Evolutionary conservation across 2,888 invertebrate species (phyloP), one percentile per base, ranked within the genome.

Genomic region (Congeria kusceri): DNA sequence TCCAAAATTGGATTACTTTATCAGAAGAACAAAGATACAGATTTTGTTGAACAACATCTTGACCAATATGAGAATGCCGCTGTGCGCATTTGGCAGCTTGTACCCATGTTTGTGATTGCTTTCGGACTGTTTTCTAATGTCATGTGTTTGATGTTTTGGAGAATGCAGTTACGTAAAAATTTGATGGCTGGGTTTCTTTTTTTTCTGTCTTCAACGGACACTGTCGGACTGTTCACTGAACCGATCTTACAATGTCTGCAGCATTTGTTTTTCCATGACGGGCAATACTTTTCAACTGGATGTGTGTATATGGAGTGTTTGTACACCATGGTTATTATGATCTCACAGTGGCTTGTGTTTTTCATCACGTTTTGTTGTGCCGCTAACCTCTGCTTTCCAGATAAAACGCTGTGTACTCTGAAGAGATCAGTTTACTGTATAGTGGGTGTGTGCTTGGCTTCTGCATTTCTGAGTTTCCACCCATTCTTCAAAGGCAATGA

Each of bases 341-440:
- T 29, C 25, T 18, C 64, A 1, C 67, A 58, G n/a, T 80, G 80
- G 80, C 49, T 80, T 5, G 32, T 64, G 11, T 53, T 80, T 13
- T 75, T 67, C 25, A 63, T 67, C 2, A 58, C 61, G 18, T 75
- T 74, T 57, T 53, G 67, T 29, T 71, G 70, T 32, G 79, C 79
- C 1, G 32, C 71, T 20, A 63, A 28, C 23, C 49, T 79, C 2
- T 75, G 74, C 29, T 64, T 79, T 29, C 49, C 65, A 1, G 57
- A 23, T 39, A 39, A 39, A 15, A 53, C 25, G 32, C 62, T 3
- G 39, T 32, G 2, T n/a, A 25, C 13, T 32, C 53, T 15, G 15
- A 18, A 49, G 20, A 25, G 7, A 53, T 53, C 39, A 39, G 32
- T 39, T 39, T 39, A 13, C 39, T 39, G 39, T 53, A 11, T 70